Conservation (phyloP, 2,888 invertebrate genomes). For the Neocrepidodera transversa region DNA sequence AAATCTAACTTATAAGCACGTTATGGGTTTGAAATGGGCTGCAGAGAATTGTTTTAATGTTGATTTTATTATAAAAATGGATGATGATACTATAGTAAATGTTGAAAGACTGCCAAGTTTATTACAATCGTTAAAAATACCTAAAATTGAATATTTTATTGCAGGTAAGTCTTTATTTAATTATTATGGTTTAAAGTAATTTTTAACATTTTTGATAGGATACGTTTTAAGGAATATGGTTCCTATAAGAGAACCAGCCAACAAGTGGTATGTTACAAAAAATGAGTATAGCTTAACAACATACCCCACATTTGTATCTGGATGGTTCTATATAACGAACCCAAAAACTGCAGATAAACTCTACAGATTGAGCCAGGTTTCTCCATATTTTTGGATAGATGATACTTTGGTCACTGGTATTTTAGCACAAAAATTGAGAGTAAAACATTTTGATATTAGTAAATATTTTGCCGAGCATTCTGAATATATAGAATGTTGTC, state of each 20-base stretch:
- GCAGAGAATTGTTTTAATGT: slow-evolving; percentile 67
- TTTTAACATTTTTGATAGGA: no score
- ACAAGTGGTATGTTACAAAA: slow-evolving; percentile 81
- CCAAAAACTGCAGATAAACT: slow-evolving; percentile 68
- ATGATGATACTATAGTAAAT: slow-evolving; percentile 81
- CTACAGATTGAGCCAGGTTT: slow-evolving; percentile 62
- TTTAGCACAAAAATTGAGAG: slow-evolving; percentile 66
- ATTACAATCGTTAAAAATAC: slow-evolving; percentile 56
- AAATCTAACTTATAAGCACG: slow-evolving; percentile 82
- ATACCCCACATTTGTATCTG: slow-evolving; percentile 82
- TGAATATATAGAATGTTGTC: slow-evolving; percentile 77
- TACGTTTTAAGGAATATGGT: slow-evolving; percentile 69
- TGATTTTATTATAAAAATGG: slow-evolving; percentile 77
- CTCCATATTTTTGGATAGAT: slow-evolving; percentile 90
- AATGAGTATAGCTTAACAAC: slow-evolving; percentile 67
- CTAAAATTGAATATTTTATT: slow-evolving; percentile 57
- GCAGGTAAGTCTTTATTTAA: slow-evolving; percentile 49
- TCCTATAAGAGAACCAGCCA: slow-evolving; percentile 71
- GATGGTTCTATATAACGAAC: slow-evolving; percentile 84
- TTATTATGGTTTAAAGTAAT: not conserved
- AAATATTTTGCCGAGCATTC: slow-evolving; percentile 74
- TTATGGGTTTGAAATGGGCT: slow-evolving; percentile 83
- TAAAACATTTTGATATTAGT: slow-evolving; percentile 67
- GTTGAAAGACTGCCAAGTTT: slow-evolving; percentile 65
- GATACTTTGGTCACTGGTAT: slow-evolving; percentile 87